A percentile compares a stretch with the other conserved stretches of the same genome.
Conservation (phyloP, 1,140 invertebrate species). For the Spodoptera litura region DNA sequence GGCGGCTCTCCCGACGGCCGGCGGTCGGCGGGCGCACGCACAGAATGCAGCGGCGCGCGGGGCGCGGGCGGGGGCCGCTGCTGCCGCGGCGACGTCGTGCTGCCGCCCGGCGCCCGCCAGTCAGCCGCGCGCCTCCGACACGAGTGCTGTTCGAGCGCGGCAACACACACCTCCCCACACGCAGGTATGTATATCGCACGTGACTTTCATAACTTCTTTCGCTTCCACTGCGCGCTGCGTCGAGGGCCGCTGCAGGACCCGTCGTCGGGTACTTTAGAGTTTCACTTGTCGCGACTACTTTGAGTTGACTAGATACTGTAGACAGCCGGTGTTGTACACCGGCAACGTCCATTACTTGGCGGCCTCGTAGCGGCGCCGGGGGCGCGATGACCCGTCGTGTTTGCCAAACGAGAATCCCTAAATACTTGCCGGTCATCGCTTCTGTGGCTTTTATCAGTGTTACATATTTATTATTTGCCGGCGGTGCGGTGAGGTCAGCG, state of each 20-base stretch:
- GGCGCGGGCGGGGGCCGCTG: conserved; percentile 74
- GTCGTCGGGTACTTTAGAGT: conserved; percentile 42
- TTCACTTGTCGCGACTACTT: conserved; percentile 26
- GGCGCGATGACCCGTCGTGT: conserved; percentile 69
- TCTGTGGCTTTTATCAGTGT: conserved; percentile 83
- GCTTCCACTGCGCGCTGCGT: conserved; percentile 31
- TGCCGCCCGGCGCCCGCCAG: conserved; percentile 76
- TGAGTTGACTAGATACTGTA: conserved; percentile 51
- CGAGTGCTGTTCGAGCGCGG: conserved; percentile 71
- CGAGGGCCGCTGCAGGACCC: conserved; percentile 14
- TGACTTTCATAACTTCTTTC: conserved; percentile 65
- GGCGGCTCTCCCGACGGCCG: conserved; percentile 69
- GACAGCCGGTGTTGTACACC: conserved; percentile 64
- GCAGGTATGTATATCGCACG: conserved; percentile 76
- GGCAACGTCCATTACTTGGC: conserved; percentile 49
- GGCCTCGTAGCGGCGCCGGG: conserved; percentile 54
- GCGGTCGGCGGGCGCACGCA: conserved; percentile 68
- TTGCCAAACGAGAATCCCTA: conserved; percentile 77
- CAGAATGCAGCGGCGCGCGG: conserved; percentile 75
- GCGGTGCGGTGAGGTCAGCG: conserved; percentile 80
- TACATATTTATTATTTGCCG: conserved; percentile 86
- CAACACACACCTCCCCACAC: conserved; percentile 65
- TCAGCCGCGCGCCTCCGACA: conserved; percentile 80
- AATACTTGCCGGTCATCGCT: conserved; percentile 82
- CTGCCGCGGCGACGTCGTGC: conserved; percentile 75